Conservation (phyloP, 92 coral and sea anemone species). For the Actinernus sp. region DNA sequence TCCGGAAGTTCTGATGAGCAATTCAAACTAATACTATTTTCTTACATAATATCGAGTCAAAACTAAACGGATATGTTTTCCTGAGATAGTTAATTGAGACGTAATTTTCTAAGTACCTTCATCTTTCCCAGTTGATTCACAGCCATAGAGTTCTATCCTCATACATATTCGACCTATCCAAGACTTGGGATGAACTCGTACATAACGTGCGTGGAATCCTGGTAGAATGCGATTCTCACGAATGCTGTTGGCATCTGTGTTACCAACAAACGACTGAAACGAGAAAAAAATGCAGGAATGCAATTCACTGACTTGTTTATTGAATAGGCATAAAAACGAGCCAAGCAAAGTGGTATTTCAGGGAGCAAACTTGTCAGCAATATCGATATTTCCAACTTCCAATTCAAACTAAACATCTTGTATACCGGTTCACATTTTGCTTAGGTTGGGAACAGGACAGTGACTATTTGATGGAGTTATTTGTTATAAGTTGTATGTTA, state of each 20-base stretch:
- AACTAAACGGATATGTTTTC: too few relatives aligned
- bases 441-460: too few relatives aligned
- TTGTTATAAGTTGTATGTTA: too few relatives aligned
- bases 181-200: conserved; percentile 79
- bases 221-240: conserved; percentile 77
- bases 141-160: conserved; percentile 91
- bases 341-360: not conserved
- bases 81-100: too few relatives aligned
- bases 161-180: conserved; percentile 82
- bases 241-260: conserved; percentile 54
- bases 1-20: too few relatives aligned
- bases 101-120: too few relatives aligned
- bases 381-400: too few relatives aligned
- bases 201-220: conserved; percentile 91
- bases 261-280: conserved; percentile 76
- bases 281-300: not conserved
- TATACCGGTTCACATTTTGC: too few relatives aligned
- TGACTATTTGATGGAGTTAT: too few relatives aligned
- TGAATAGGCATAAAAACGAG: not conserved
- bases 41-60: too few relatives aligned
- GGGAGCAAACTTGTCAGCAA: not conserved
- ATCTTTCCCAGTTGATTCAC: conserved; percentile 93
- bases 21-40: too few relatives aligned
- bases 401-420: too few relatives aligned
- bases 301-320: not conserved